Conservation (phyloP, 1,140 invertebrate genomes). For the Dreissena polymorpha region DNA sequence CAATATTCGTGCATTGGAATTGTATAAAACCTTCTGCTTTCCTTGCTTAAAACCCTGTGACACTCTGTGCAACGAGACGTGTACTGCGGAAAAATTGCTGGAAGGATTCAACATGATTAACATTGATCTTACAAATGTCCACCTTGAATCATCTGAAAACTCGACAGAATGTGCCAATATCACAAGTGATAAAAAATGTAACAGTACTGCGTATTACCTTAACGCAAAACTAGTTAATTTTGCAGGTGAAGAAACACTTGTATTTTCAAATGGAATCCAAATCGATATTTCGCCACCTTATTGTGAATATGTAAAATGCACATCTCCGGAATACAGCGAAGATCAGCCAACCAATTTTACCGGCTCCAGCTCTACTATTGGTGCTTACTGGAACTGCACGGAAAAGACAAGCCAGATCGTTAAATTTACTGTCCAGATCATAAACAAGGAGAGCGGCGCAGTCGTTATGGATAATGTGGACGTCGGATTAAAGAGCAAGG, state of each 20-base stretch:
- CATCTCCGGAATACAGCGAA: conserved; percentile 23
- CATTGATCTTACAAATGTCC: conserved; percentile 2
- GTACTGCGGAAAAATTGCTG: neutral
- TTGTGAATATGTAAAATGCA: conserved; percentile 31
- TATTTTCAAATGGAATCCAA: conserved; percentile 25
- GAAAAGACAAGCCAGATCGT: conserved; percentile 33
- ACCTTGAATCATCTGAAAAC: neutral
- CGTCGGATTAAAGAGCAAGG: conserved; percentile 21
- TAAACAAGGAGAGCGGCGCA: neutral
- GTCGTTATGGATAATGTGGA: conserved; percentile 10
- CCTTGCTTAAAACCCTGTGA: conserved; percentile 15
- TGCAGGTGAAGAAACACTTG: conserved; percentile 23
- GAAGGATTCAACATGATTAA: conserved; percentile 24
- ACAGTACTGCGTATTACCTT: conserved; percentile 33
- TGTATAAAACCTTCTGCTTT: conserved; percentile 30
- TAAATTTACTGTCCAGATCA: neutral
- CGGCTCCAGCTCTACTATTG: conserved; percentile 34
- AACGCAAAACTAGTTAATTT: conserved; percentile 37
- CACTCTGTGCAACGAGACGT: conserved; percentile 11
- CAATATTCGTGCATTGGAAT: conserved; percentile 7
- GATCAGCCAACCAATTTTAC: conserved; percentile 27
- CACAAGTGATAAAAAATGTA: conserved; percentile 21
- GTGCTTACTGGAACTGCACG: conserved; percentile 39
- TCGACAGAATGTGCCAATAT: conserved; percentile 15
- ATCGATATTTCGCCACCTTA: conserved; percentile 30